These are phyloP conservation scores for Phaonia tiefii DNA, from an alignment of 2,888 invertebrate genomes.

Conservation along the genomic window DNA sequence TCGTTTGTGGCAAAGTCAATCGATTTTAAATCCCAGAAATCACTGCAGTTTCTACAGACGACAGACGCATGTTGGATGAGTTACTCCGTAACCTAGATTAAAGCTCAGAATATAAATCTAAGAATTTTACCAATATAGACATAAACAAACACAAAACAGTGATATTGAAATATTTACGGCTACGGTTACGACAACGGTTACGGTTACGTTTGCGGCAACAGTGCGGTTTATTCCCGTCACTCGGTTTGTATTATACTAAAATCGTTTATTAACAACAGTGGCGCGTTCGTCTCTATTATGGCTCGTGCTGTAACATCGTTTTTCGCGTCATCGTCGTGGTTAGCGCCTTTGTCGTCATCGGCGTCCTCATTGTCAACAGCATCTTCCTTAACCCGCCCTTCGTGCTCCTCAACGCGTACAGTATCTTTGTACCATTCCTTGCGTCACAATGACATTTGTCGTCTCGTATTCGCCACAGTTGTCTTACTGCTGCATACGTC, in stretches of 20 bases:
- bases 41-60: neutral
- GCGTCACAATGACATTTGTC: constrained; percentile 64
- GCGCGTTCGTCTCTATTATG: constrained; percentile 56
- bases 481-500: constrained; percentile 75
- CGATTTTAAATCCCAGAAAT: too few species aligned
- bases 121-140: neutral
- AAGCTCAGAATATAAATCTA: neutral
- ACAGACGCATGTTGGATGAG: neutral
- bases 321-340: constrained; percentile 7
- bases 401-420: constrained; percentile 26
- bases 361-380: constrained; percentile 38
- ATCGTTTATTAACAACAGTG: constrained; percentile 51
- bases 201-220: neutral
- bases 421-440: constrained; percentile 3
- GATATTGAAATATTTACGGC: neutral
- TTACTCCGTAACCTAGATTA: neutral
- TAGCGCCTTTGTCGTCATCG: constrained; percentile 22
- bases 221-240: neutral
- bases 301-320: constrained; percentile 59
- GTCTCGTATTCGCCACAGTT: constrained; percentile 69
- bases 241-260: neutral
- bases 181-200: neutral
- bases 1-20: neutral
- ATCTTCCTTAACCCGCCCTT: constrained; percentile 34
- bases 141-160: neutral